A percentile compares a stretch with the other conserved stretches of the same genome.
Evolutionary conservation across 2,113 vertebrate genomes (phyloP).

Genomic region (Cranoglanis bouderius): DNA sequence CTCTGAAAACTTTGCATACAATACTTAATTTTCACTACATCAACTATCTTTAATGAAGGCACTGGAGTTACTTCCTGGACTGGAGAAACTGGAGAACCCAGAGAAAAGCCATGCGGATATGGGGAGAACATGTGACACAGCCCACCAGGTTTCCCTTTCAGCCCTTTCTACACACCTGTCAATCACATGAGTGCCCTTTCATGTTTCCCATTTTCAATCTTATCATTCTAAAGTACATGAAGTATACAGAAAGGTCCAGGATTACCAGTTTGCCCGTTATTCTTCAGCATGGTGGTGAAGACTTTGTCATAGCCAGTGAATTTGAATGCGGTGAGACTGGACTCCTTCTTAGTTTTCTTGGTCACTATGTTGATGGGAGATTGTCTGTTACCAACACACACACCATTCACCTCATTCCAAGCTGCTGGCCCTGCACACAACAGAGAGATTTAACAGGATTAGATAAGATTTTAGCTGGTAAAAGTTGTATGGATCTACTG

Average conservation of each 20-base stretch:
- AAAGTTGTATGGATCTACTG: background rate
- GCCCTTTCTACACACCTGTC: background rate
- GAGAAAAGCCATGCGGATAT: background rate
- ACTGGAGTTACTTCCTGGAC: background rate
- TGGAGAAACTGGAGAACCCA: background rate
- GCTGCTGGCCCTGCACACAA: conserved; percentile 63
- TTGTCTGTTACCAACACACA: conserved; percentile 63
- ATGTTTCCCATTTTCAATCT: background rate
- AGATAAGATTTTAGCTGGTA: background rate
- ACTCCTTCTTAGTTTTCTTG: conserved; percentile 64
- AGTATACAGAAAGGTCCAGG: background rate
- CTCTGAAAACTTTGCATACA: background rate
- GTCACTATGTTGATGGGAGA: conserved; percentile 76
- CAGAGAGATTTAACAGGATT: background rate
- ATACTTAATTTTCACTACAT: background rate
- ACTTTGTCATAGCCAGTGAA: conserved; percentile 68
- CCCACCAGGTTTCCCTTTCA: background rate
- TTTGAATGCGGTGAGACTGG: conserved; percentile 59
- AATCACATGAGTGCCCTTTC: background rate
- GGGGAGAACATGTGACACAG: background rate
- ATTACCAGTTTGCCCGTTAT: conserved; percentile 74
- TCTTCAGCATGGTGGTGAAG: conserved; percentile 64
- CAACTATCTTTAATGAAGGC: background rate
- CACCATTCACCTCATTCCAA: conserved; percentile 57
- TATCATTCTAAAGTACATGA: background rate